Conservation (phyloP, 2,797 vertebrate species). For the Thamnophis elegans region DNA sequence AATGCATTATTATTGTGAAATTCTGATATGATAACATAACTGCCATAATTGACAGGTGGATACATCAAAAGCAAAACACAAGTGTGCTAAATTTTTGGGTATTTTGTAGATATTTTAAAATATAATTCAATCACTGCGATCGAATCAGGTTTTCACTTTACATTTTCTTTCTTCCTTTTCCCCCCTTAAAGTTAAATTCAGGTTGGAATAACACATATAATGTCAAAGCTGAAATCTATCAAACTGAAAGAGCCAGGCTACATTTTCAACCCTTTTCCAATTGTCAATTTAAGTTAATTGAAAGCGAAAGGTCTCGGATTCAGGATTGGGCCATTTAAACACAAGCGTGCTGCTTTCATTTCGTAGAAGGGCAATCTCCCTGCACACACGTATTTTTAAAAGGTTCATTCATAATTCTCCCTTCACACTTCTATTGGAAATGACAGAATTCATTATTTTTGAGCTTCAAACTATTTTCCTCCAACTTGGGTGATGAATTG, state of each 20-base stretch:
- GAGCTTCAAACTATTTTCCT: constrained; percentile 70
- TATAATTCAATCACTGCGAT: constrained; percentile 35
- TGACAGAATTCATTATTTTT: constrained; percentile 74
- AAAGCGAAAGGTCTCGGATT: constrained; percentile 72
- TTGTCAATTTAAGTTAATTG: constrained; percentile 73
- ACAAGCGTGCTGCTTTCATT: constrained; percentile 69
- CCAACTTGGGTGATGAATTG: constrained; percentile 69
- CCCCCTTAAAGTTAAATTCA: constrained; percentile 52
- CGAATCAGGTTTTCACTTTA: constrained; percentile 54
- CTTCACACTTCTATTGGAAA: constrained; percentile 72
- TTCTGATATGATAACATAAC: constrained; percentile 30
- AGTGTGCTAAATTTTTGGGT: constrained; percentile 15
- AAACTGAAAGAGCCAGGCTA: constrained; percentile 65
- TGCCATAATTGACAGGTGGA: constrained; percentile 9
- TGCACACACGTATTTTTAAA: constrained; percentile 69
- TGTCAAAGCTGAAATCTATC: constrained; percentile 66
- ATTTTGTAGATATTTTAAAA: constrained; percentile 38
- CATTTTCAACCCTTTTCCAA: constrained; percentile 70
- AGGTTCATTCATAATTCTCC: constrained; percentile 74
- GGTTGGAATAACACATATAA: constrained; percentile 53
- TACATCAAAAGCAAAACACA: constrained; percentile 12
- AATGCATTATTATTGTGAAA: constrained; percentile 18
- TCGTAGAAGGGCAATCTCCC: constrained; percentile 70
- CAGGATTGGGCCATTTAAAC: constrained; percentile 69
- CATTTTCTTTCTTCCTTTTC: constrained; percentile 53